Evolutionary conservation across 2,888 invertebrate species (phyloP), one percentile per base, ranked within the genome.

Genomic region (Reticulitermes lucifugus): DNA sequence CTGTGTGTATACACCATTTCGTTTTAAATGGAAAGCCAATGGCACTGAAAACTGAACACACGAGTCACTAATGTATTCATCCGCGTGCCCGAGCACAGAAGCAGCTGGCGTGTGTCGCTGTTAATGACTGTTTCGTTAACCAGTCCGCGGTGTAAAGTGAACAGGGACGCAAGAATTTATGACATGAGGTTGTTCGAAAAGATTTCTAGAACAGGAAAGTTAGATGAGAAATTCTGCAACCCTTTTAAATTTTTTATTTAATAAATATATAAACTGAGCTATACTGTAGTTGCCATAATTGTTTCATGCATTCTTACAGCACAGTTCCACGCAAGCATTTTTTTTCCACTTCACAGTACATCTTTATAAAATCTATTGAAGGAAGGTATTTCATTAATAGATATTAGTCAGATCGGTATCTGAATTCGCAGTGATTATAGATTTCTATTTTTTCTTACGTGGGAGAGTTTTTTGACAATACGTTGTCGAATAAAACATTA

Each of bases 51-150:
- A 25, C 65, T 65, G 65, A 65, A 25, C n/a, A 18, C 55, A 55
- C 55, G 7, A n/a, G 51, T 79, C 25, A 43, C 79, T 79, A 79
- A 79, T 79, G 79, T 55, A 79, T 79, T 46, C 79, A 79, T 51
- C 46, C 25, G 46, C 51, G 79, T 46, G 43, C 51, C 79, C 12
- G 43, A 51, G 79, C 46, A 55, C 79, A 25, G 79, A 51, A 55
- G 55, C 79, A 25, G 25, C 25, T 25, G 60, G n/a, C 46, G 18
- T 46, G 41, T 46, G n/a, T 79, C 25, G 55, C 51, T 51, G 43
- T 79, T 79, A 79, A 79, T 79, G 79, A 51, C 25, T 79, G 25
- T 79, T 79, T 46, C 79, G 55, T 79, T 79, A 79, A 10, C 29
- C 65, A 65, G 65, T 0, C 25, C n/a, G 65, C 25, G 2, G 65